Evolutionary conservation across 1,140 invertebrate species (phyloP), one percentile per base, ranked within the genome.

Genomic region (Oncopodura yosiiana): DNA sequence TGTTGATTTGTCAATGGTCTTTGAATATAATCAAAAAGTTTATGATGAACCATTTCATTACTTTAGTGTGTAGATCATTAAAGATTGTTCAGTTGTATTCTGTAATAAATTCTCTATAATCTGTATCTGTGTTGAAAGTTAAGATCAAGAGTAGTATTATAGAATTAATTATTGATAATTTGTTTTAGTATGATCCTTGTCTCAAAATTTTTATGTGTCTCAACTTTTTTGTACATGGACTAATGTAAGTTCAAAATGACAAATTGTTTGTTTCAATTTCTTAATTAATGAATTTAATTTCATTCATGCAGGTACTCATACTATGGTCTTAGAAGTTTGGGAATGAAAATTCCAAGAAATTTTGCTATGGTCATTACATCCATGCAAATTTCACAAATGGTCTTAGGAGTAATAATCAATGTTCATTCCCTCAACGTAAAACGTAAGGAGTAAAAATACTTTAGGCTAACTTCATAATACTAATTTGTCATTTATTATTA

Each of bases 331-430:
- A 43, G 45, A 46, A 52, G 32, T 9, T 12, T 44, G 19, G 54
- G 54, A 29, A 23, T 56, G 19, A 56, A 56, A 43, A 44, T 56
- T 18, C 37, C 54, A 12, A 24, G 48, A 44, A 49, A 49, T 27
- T 56, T 56, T 38, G 54, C 54, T 16, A 56, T 56, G 54, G 42
- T 51, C 29, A 56, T 56, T 6, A 56, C 54, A 12, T 41, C 48
- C 14, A 29, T 56, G 18, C 54, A 56, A 39, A 41, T 56, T 34
- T 29, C 37, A 4, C 54, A 56, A 36, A 56, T 56, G 54, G 36
- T 56, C 14, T 29, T 38, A n/a, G 54, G 54, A 21, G 46, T 56
- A 14, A 14, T 16, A 5, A 56, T 56, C 46, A 56, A 56, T 38
- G 18, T 56, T 19, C 48, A 51, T 32, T 49, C 54, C 16, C 30